Evolutionary conservation across 2,888 invertebrate species (phyloP).

Genomic region (Scaptomyza caliginosa): DNA sequence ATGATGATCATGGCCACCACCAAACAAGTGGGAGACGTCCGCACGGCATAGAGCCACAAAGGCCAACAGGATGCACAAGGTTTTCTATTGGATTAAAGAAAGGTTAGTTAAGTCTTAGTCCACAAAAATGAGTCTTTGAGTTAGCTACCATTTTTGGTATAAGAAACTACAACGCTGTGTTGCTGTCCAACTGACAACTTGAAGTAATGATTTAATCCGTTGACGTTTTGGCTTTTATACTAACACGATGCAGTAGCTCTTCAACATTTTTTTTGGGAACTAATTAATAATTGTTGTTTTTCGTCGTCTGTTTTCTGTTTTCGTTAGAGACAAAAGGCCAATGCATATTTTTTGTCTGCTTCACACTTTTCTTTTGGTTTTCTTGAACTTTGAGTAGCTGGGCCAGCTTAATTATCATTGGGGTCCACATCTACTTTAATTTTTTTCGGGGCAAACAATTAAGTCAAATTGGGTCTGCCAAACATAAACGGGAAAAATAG

Average conservation of each 20-base stretch:
- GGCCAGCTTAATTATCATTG: constrained; percentile 57
- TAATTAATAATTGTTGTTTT: constrained; percentile 51
- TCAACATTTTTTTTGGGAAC: constrained; percentile 29
- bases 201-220: constrained; percentile 53
- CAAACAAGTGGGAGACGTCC: constrained; percentile 67
- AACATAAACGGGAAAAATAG: not conserved
- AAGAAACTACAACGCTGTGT: constrained; percentile 44
- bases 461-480: constrained; percentile 40
- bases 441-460: constrained; percentile 44
- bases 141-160: constrained; percentile 50
- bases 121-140: not conserved
- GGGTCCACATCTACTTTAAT: constrained; percentile 16
- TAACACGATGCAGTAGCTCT: constrained; percentile 27
- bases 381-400: constrained; percentile 59
- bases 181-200: constrained; percentile 41
- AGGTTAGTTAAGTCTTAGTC: too few species aligned
- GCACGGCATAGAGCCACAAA: constrained; percentile 49
- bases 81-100: constrained; percentile 38
- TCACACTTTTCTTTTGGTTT: constrained; percentile 73
- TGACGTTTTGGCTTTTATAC: constrained; percentile 63
- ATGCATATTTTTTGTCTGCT: constrained; percentile 61
- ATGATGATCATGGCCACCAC: constrained; percentile 43
- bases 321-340: constrained; percentile 50
- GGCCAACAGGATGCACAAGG: constrained; percentile 49
- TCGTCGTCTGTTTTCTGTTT: not conserved